Percentiles rank a stretch among this genome's conserved stretches.
Evolutionary conservation across 2,113 vertebrate genomes (phyloP).

Genomic region (Ivindomyrus marchei): DNA sequence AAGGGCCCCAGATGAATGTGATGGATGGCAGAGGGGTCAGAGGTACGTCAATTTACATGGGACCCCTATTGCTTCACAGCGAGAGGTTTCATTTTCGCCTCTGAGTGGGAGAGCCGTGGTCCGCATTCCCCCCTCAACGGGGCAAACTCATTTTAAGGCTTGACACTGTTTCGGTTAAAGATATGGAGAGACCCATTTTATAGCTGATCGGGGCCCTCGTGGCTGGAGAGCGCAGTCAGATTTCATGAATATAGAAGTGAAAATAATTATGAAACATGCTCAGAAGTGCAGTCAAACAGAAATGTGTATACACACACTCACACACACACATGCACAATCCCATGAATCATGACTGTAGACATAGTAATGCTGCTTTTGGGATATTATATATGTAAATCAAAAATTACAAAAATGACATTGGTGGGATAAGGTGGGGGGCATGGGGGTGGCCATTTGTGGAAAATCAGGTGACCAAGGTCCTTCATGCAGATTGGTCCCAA

Average conservation of each 20-base stretch:
- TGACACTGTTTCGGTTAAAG: not conserved
- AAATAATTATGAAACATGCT: not conserved
- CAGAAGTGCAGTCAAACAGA: not conserved
- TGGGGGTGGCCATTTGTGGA: not conserved
- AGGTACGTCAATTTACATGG: conserved; percentile 8
- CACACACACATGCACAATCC: not conserved
- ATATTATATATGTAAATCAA: not conserved
- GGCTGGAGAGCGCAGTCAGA: not conserved
- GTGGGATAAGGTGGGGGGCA: not conserved
- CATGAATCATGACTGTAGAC: not conserved
- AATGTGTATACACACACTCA: not conserved
- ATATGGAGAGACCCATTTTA: not conserved
- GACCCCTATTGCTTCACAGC: conserved; percentile 1
- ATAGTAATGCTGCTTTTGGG: not conserved
- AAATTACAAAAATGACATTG: not conserved
- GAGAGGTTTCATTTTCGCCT: not conserved
- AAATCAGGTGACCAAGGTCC: not conserved
- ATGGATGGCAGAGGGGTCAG: not conserved
- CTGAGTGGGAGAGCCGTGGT: not conserved
- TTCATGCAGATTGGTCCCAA: not conserved
- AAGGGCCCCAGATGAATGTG: not conserved
- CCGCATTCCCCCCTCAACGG: not conserved
- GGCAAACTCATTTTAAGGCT: conserved; percentile 11
- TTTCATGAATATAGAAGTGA: not conserved
- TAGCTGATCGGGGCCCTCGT: not conserved